Evolutionary conservation across 2,888 invertebrate species (phyloP).

Genomic region (Fragum fragum): DNA sequence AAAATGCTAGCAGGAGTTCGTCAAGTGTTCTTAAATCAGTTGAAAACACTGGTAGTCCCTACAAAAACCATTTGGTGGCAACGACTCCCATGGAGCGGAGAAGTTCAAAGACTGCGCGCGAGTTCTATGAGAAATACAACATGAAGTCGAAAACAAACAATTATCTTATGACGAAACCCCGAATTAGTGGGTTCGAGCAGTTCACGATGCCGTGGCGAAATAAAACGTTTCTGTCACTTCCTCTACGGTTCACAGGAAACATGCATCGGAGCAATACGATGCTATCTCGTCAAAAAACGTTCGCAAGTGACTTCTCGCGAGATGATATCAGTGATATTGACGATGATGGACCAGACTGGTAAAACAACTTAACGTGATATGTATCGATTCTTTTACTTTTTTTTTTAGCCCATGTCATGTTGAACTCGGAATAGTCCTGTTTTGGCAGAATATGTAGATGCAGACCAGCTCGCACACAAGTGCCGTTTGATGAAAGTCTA

Average conservation of each 20-base stretch:
- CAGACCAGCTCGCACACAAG: no score
- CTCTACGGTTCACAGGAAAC: slow-evolving; percentile 59
- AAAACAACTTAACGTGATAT: background rate
- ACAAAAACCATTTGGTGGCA: slow-evolving; percentile 28
- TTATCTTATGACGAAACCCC: background rate
- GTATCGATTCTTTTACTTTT: no score
- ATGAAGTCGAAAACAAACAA: slow-evolving; percentile 60
- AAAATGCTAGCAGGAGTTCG: slow-evolving; percentile 32
- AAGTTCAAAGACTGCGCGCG: slow-evolving; percentile 62
- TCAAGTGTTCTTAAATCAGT: slow-evolving; percentile 40
- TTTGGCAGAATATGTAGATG: no score
- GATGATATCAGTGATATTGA: slow-evolving; percentile 33
- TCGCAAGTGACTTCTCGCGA: slow-evolving; percentile 39
- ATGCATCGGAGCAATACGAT: slow-evolving; percentile 33
- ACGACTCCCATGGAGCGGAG: slow-evolving; percentile 30
- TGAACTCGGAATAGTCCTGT: no score
- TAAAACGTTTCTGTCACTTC: slow-evolving; percentile 62
- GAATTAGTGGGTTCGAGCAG: slow-evolving; percentile 49
- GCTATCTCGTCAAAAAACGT: slow-evolving; percentile 40
- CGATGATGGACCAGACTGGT: slow-evolving; percentile 31
- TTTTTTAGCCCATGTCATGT: no score
- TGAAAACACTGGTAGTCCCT: slow-evolving; percentile 36
- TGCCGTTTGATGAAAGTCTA: no score
- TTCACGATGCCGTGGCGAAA: slow-evolving; percentile 65
- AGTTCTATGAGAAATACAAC: slow-evolving; percentile 67